Conservation (phyloP, 1,140 invertebrate genomes). For the Lepidurus packardi region DNA sequence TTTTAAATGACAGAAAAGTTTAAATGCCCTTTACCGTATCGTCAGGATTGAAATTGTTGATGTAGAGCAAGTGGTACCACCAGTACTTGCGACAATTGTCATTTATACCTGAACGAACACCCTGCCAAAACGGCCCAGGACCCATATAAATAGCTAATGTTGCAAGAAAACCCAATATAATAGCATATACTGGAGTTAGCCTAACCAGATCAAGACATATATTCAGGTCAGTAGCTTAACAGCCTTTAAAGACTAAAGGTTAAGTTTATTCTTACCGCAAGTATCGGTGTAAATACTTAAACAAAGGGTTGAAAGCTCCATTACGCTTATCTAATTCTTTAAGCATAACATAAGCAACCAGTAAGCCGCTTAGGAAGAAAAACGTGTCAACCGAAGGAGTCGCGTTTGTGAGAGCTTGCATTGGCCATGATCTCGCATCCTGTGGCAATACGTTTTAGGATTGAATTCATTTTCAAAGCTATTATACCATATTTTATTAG, state of each 20-base stretch:
- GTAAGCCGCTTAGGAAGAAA: constrained; percentile 56
- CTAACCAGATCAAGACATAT: constrained; percentile 44
- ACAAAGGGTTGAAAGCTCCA: constrained; percentile 43
- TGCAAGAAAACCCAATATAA: constrained; percentile 62
- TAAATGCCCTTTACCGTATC: constrained; percentile 42
- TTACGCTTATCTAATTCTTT: constrained; percentile 46
- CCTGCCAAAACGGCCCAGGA: constrained; percentile 60
- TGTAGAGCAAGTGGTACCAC: constrained; percentile 77
- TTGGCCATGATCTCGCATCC: constrained; percentile 33
- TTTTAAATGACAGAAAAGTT: background rate
- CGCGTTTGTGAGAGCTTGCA: constrained; percentile 48
- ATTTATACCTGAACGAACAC: constrained; percentile 54
- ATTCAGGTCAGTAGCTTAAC: constrained; percentile 32
- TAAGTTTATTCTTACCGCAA: constrained; percentile 45
- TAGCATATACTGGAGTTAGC: constrained; percentile 62
- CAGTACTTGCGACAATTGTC: constrained; percentile 62
- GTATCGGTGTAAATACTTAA: constrained; percentile 51
- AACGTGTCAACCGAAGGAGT: constrained; percentile 60
- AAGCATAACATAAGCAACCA: constrained; percentile 52
- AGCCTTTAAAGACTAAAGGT: background rate
- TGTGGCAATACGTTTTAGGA: constrained; percentile 22
- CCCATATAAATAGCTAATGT: constrained; percentile 61
- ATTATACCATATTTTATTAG: background rate
- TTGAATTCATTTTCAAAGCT: background rate
- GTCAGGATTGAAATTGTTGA: constrained; percentile 71